Percentiles rank a stretch among this genome's conserved stretches.
Evolutionary conservation across 2,113 vertebrate species (phyloP).

Genomic region (Tachuris rubrigastra): DNA sequence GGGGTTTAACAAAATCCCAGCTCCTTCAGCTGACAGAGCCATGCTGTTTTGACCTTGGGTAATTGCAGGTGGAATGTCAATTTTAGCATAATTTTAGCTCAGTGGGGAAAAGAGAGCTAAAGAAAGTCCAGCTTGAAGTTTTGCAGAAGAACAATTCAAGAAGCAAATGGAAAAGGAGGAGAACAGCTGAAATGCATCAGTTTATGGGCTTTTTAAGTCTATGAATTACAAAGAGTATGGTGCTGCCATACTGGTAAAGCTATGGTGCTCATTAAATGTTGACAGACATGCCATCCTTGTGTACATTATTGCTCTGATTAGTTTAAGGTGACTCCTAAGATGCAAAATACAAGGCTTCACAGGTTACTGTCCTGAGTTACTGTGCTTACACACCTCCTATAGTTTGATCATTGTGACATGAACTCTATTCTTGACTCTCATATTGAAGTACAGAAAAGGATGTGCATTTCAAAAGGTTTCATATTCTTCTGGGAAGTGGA

Average conservation of each 20-base stretch:
- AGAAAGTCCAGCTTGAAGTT: neutral
- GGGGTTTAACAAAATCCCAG: neutral
- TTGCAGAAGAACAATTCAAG: neutral
- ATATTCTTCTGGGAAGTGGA: neutral
- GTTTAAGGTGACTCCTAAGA: neutral
- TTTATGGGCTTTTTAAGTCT: neutral
- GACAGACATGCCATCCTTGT: neutral
- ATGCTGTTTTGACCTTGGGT: neutral
- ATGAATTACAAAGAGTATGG: neutral
- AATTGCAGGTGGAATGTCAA: neutral
- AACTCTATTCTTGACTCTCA: neutral
- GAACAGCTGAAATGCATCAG: neutral
- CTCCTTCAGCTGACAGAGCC: neutral
- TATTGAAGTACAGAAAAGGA: neutral
- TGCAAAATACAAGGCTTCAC: neutral
- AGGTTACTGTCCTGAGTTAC: neutral
- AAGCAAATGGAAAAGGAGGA: neutral
- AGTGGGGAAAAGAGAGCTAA: neutral
- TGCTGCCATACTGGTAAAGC: neutral
- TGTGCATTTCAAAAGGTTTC: neutral
- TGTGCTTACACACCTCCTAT: neutral
- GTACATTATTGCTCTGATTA: neutral
- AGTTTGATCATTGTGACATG: neutral
- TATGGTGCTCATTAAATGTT: neutral
- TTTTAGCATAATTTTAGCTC: neutral